These are phyloP conservation scores for Oreochromis spilurus DNA, from an alignment of 2,113 vertebrate genomes.

Conservation along the genomic window DNA sequence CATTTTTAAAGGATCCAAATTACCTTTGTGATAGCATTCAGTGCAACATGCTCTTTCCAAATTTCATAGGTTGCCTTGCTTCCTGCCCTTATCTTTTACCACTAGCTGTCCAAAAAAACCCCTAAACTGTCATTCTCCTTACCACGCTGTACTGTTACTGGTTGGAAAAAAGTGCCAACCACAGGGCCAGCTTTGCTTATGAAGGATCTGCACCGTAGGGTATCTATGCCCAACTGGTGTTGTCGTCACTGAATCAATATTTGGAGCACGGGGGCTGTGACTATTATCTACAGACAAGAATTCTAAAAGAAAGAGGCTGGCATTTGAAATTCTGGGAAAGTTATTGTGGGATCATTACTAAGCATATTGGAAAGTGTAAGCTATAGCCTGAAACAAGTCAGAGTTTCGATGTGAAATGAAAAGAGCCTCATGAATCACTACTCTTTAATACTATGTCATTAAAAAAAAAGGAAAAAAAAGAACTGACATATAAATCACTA, in stretches of 20 bases:
- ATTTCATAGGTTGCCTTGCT: background rate
- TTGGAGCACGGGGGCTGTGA: background rate
- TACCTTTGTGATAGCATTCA: background rate
- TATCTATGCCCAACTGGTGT: background rate
- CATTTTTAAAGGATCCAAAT: background rate
- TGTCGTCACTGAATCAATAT: background rate
- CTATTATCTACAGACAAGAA: background rate
- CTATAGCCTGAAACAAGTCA: constrained; percentile 2
- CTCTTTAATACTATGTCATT: constrained; percentile 59
- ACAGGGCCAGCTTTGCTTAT: background rate
- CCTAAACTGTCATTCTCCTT: background rate
- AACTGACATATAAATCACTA: constrained; percentile 51
- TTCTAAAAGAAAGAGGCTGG: background rate
- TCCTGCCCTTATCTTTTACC: background rate
- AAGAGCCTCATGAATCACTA: constrained; percentile 47
- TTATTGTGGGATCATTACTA: constrained; percentile 13
- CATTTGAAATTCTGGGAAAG: constrained; percentile 10
- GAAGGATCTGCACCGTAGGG: background rate
- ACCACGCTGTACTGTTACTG: background rate
- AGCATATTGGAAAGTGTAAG: constrained; percentile 3
- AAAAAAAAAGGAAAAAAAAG: background rate
- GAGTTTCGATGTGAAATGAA: constrained; percentile 38
- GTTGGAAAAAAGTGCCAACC: background rate
- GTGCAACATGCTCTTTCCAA: background rate
- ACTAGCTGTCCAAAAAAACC: background rate